Percentiles rank a stretch among this genome's conserved stretches.
Conservation (phyloP, 2,113 vertebrate genomes). For the Diadophis punctatus region DNA sequence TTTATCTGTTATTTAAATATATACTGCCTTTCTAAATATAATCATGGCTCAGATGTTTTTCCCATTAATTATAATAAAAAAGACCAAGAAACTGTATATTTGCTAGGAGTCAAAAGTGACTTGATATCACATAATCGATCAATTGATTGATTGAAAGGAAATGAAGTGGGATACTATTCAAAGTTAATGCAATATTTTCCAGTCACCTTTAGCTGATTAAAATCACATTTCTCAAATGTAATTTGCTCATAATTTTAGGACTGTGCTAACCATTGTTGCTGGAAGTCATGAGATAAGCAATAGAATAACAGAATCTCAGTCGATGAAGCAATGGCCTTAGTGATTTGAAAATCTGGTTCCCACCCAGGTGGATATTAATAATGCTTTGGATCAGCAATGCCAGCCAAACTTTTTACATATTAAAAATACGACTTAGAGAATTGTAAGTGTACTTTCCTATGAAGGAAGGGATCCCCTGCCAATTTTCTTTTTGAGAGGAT, state of each 20-base stretch:
- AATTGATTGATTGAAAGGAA: background rate
- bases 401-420: background rate
- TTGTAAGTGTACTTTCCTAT: background rate
- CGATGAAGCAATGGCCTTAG: background rate
- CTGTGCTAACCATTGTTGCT: background rate
- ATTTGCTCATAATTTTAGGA: background rate
- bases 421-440: background rate
- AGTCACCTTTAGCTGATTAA: background rate
- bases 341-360: constrained; percentile 7
- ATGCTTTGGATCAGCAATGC: background rate
- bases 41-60: background rate
- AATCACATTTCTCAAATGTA: background rate
- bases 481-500: background rate
- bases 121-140: background rate
- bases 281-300: background rate
- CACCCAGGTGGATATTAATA: background rate
- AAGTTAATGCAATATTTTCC: background rate
- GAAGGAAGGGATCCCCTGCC: background rate
- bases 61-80: background rate
- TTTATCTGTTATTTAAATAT: background rate
- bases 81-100: background rate
- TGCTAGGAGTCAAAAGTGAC: background rate
- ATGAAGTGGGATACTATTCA: background rate
- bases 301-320: constrained; percentile 1
- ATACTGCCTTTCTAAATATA: background rate